Conservation (phyloP, 2,113 vertebrate species). For the Lagopus muta region DNA sequence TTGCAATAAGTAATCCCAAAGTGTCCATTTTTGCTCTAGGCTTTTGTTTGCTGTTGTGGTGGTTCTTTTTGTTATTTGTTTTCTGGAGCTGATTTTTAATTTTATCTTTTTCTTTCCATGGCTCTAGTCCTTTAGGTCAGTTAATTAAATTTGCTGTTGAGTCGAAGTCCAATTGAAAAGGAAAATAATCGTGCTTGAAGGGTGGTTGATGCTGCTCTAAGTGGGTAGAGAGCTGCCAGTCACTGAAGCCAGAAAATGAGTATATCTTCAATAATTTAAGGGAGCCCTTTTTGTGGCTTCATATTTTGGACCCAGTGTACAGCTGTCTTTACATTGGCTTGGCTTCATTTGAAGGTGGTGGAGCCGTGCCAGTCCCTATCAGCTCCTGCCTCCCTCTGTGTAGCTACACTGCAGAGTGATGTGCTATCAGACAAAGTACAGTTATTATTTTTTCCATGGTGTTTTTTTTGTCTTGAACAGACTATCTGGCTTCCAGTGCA, state of each 20-base stretch:
- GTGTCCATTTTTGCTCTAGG: neutral
- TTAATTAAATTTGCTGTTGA: conserved; percentile 69
- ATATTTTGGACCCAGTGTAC: neutral
- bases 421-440: neutral
- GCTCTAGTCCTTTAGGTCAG: conserved; percentile 54
- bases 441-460: neutral
- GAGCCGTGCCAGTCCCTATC: neutral
- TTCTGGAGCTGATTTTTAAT: neutral
- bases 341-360: neutral
- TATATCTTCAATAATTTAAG: conserved; percentile 55
- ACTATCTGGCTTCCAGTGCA: neutral
- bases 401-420: neutral
- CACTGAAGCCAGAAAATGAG: conserved; percentile 13
- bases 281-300: neutral
- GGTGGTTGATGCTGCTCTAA: conserved; percentile 9
- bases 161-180: conserved; percentile 29
- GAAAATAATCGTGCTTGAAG: conserved; percentile 37
- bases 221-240: conserved; percentile 3
- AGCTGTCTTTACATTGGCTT: conserved; percentile 57
- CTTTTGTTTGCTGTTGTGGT: neutral
- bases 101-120: neutral
- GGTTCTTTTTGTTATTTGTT: neutral
- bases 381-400: neutral
- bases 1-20: neutral
- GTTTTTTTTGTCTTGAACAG: neutral